Percentiles rank a stretch among this genome's conserved stretches.
Evolutionary conservation across 2,888 invertebrate species (phyloP).

Genomic region (Mythimna vitellina): DNA sequence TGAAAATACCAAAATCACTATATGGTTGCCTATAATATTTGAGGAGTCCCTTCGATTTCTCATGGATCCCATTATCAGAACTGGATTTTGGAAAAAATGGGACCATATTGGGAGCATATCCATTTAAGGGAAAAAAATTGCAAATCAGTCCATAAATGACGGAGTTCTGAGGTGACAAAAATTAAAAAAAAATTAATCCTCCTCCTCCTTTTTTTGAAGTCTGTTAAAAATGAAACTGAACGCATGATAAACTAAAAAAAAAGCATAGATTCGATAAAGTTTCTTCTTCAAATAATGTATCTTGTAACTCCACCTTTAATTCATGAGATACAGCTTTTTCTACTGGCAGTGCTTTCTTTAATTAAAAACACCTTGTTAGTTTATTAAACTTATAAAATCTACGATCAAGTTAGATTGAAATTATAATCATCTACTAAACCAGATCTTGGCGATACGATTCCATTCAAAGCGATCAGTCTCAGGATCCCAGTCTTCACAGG

Average conservation of each 20-base stretch:
- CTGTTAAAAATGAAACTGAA: background rate
- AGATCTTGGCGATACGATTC: slow-evolving; percentile 53
- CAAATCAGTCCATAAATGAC: too few relatives aligned
- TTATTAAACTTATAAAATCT: slow-evolving; percentile 35
- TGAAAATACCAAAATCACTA: too few relatives aligned
- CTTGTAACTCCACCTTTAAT: background rate
- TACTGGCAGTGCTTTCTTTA: background rate
- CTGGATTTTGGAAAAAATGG: too few relatives aligned
- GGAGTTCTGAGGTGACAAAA: too few relatives aligned
- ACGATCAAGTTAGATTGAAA: slow-evolving; percentile 49
- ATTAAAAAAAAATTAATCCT: too few relatives aligned
- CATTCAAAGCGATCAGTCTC: slow-evolving; percentile 60
- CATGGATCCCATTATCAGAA: too few relatives aligned
- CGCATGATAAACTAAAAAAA: background rate
- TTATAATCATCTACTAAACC: slow-evolving; percentile 43
- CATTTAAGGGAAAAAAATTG: too few relatives aligned
- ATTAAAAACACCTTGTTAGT: slow-evolving; percentile 24
- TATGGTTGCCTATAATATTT: too few relatives aligned
- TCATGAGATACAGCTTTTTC: background rate
- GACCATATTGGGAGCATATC: too few relatives aligned
- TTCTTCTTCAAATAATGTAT: background rate
- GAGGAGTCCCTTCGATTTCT: too few relatives aligned
- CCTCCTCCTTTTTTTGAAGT: too few relatives aligned
- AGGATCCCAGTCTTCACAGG: slow-evolving; percentile 33
- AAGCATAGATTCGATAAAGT: background rate